Evolutionary conservation across 2,797 vertebrate species (phyloP).

Genomic region (Carcharodon carcharias): DNA sequence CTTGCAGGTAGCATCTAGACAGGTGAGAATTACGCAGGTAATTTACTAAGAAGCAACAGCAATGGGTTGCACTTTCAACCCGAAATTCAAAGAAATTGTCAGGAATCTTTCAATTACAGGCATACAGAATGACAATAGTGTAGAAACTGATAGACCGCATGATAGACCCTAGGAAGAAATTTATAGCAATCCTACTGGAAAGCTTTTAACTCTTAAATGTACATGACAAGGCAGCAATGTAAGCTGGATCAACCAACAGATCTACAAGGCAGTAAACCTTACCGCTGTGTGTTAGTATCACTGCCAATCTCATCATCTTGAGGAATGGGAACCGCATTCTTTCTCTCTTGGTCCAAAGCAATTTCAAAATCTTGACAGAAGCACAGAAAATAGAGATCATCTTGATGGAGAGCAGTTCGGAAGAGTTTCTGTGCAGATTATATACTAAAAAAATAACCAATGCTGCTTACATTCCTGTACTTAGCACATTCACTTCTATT

Average conservation of each 20-base stretch:
- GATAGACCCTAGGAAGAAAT: neutral
- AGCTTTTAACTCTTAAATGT: neutral
- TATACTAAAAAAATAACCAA: neutral
- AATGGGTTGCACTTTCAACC: neutral
- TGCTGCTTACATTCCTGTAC: neutral
- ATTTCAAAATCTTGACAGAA: constrained; percentile 64
- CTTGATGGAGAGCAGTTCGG: neutral
- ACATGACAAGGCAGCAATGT: neutral
- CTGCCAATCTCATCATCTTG: constrained; percentile 43
- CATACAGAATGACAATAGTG: neutral
- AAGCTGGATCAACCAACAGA: neutral
- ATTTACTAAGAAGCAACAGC: neutral
- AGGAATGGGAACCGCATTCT: constrained; percentile 47
- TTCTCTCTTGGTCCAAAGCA: constrained; percentile 53
- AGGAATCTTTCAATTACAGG: neutral
- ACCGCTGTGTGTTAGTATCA: constrained; percentile 50
- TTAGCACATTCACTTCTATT: neutral
- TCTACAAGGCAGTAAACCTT: neutral
- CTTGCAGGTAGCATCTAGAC: neutral
- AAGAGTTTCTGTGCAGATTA: neutral
- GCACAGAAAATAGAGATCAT: constrained; percentile 37
- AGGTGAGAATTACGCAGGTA: neutral
- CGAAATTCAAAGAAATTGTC: neutral
- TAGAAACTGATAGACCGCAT: neutral
- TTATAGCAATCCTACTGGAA: neutral